A percentile compares a stretch with the other conserved stretches of the same genome.
phyloP scores from a whole-genome alignment of 2,888 invertebrate genomes.

The Labia minor region DNA sequence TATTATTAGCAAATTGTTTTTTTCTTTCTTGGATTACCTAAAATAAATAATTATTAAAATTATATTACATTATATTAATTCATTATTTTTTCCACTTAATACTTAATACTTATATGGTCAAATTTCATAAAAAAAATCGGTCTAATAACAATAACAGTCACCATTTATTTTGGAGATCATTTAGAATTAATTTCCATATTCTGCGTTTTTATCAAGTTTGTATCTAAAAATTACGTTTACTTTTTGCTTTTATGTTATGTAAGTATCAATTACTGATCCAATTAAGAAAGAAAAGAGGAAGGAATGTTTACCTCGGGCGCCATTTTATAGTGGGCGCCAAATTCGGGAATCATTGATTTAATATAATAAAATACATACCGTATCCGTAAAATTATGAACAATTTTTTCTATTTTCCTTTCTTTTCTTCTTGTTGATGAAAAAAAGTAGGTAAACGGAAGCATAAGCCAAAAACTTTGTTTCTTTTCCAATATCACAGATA shows the following conservation, averaged over 20 bases:
- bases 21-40: background rate
- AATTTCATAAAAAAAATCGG: too few relatives aligned
- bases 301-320: too few relatives aligned
- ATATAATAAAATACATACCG: background rate
- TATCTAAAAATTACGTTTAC: too few relatives aligned
- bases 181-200: too few relatives aligned
- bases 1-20: background rate
- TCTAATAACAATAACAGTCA: too few relatives aligned
- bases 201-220: too few relatives aligned
- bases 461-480: background rate
- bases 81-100: background rate
- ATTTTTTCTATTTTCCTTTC: background rate
- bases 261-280: too few relatives aligned
- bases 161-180: too few relatives aligned
- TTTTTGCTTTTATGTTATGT: background rate
- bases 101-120: too few relatives aligned
- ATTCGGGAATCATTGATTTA: too few relatives aligned
- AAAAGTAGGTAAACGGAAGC: background rate
- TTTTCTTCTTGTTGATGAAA: background rate
- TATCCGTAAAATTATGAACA: background rate
- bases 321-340: too few relatives aligned
- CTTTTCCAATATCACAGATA: background rate
- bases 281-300: too few relatives aligned
- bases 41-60: background rate
- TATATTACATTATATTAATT: background rate